Conservation (phyloP, 2,113 vertebrate species). For the Cyprinodon variegatus region DNA sequence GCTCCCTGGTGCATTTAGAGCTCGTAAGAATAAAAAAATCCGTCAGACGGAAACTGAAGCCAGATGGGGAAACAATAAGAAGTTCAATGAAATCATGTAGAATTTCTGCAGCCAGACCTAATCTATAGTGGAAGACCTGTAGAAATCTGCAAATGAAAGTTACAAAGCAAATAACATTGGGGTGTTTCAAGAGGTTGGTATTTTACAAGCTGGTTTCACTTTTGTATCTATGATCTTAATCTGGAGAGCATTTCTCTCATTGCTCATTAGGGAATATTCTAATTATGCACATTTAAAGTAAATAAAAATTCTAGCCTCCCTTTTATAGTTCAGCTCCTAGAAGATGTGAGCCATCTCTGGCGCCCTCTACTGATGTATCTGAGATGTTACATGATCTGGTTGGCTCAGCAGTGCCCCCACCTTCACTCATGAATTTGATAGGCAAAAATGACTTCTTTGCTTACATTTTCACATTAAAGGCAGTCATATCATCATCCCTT, state of each 20-base stretch:
- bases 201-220: background rate
- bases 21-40: background rate
- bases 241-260: background rate
- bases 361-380: conserved; percentile 54
- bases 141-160: background rate
- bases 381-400: conserved; percentile 3
- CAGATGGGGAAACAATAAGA: background rate
- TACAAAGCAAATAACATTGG: background rate
- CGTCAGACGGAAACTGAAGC: background rate
- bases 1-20: too few relatives aligned
- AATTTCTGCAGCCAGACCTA: background rate
- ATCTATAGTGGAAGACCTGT: background rate
- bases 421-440: conserved; percentile 13
- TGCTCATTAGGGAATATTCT: background rate
- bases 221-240: background rate
- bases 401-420: too few relatives aligned
- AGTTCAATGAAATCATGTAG: background rate
- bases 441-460: conserved; percentile 23
- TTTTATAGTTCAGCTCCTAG: background rate
- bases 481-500: conserved; percentile 1
- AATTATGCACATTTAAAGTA: background rate
- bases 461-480: conserved; percentile 37
- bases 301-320: background rate
- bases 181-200: background rate
- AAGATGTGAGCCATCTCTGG: background rate